Evolutionary conservation across 2,888 invertebrate genomes (phyloP), one percentile per base, ranked within the genome.

Genomic region (Acrobasis consociella): DNA sequence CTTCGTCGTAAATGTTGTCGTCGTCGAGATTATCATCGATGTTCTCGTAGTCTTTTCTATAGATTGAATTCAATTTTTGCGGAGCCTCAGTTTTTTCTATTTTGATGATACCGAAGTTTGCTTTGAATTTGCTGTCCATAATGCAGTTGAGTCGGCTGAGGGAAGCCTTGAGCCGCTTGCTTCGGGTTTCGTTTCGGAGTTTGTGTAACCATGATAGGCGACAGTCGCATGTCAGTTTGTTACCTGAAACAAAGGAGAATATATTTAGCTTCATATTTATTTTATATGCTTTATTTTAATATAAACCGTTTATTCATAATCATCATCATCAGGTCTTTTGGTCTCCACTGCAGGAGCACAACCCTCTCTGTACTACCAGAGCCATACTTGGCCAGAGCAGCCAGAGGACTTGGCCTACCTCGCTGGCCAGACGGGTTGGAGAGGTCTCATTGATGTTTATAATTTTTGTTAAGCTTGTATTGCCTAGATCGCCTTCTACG

Each of bases 161-260:
- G 9, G 95, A 93, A 62, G 93, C 93, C 73, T 93, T 94, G 56
- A 96, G 91, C 68, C 95, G 94, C 72, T 93, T 93, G 84, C 95
- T 96, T 81, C 94, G 93, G 50, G 97, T 97, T 77, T 96, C 96
- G 83, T 96, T 95, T 63, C 94, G 93, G 60, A 97, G 90, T 70
- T 94, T 94, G 85, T 95, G 95, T 73, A 97, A 93, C 97, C 97
- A 97, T 60, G 94, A 93, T 61, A 97, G 93, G 17, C 96, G 95
- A 81, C 97, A 97, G 88, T 97, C 96, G 85, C 97, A 97, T 69
- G 94, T 94, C 80, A 97, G 94, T 76, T 94, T 95, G 90, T 97
- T 97, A 77, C 96, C 97, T 97, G 95, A 60, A 84, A 85, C 79
- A 75, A 82, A 77, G 75, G 67, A 69, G 67, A 46, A 13, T n/a